Evolutionary conservation across 1,140 invertebrate species (phyloP), one percentile per base, ranked within the genome.

Genomic region (Drosophila chauvacae): DNA sequence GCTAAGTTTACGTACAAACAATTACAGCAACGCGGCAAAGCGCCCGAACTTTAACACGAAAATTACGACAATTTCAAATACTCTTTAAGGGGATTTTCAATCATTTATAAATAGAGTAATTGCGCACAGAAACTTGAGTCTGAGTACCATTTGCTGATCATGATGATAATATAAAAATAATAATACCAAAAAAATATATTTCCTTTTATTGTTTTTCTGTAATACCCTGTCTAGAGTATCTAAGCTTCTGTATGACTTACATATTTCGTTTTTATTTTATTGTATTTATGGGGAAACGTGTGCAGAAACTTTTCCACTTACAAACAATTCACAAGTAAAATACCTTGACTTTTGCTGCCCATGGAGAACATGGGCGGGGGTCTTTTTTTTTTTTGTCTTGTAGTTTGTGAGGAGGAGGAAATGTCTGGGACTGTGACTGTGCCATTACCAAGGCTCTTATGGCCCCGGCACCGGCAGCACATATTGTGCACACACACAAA

Each of bases 251-350:
- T 47, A 20, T 62, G 23, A 28, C 45, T 45, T 68, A 66, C 66
- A 50, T 59, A 71, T 50, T 72, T 72, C 18, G 30, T 57, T 62
- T 60, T 59, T 41, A 42, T 61, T 71, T 45, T 39, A 48, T 70
- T 51, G 69, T 55, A 80, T 87, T 87, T 76, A 87, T 76, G 80
- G 60, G 55, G 44, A 71, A 81, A 77, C 77, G 65, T 88, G 73
- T 90, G 78, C 81, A 63, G 37, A 81, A 88, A 88, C 59, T 88
- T 88, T 88, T 90, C 68, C 81, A 88, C 85, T 88, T 90, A 79
- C 74, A 69, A 81, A 79, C 81, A 76, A 74, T 71, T 78, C 73
- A 61, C 77, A 78, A 90, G 74, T 75, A 73, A 90, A 87, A 81
- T 84, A 81, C 85, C 85, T 88, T 88, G 85, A 88, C 85, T 88